A percentile compares a stretch with the other conserved stretches of the same genome.
Evolutionary conservation across 2,797 vertebrate species (phyloP).

Genomic region (Antennarius maculatus): DNA sequence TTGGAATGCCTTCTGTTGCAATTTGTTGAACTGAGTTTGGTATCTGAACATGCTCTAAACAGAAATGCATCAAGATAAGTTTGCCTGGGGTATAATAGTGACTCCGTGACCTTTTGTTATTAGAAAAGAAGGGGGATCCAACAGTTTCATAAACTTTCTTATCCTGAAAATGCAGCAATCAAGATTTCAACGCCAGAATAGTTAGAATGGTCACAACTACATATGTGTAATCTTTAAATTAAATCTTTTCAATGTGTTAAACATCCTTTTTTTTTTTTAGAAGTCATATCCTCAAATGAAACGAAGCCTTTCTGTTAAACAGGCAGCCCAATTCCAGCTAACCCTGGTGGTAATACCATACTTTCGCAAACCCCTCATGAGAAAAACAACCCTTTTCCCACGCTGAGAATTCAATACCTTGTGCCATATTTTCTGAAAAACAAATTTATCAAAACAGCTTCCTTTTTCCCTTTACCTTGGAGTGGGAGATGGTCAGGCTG

Average conservation of each 20-base stretch:
- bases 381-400: not conserved
- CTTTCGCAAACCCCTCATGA: not conserved
- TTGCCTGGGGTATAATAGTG: too few species aligned
- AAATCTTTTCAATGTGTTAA: not conserved
- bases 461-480: constrained; percentile 80
- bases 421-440: not conserved
- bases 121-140: too few species aligned
- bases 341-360: not conserved
- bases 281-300: not conserved
- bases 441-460: not conserved
- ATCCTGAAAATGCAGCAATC: too few species aligned
- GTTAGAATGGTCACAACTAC: not conserved
- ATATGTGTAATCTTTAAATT: not conserved
- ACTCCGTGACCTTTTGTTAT: too few species aligned
- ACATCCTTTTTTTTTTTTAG: not conserved
- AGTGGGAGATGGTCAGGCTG: constrained; percentile 89
- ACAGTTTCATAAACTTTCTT: too few species aligned
- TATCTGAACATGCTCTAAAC: constrained; percentile 5
- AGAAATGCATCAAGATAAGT: not conserved
- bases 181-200: too few species aligned
- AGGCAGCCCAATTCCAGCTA: not conserved
- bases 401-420: not conserved
- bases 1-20: constrained; percentile 6
- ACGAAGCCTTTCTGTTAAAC: not conserved
- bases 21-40: constrained; percentile 4